Evolutionary conservation across 2,888 invertebrate genomes (phyloP), one percentile per base, ranked within the genome.

Genomic region (Latrodectus hesperus): DNA sequence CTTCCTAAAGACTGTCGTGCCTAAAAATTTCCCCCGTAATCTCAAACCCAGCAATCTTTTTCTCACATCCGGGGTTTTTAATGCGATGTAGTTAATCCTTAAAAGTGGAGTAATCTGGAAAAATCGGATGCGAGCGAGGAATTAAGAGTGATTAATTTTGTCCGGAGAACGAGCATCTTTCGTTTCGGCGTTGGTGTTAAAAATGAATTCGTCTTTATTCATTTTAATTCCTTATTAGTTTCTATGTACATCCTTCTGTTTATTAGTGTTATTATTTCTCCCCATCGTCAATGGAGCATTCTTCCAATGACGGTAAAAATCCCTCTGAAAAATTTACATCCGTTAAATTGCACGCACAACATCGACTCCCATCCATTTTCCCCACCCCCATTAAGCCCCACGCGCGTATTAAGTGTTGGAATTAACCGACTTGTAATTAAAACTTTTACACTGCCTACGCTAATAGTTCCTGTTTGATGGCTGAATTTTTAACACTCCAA

Each of bases 361-460:
- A 16, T 60, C 60, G 60, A 38, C 38, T 38, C 38, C 51, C 6
- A 9, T 51, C 55, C 10, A 55, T 55, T 55, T 74, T 55, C 38
- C 6, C 6, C 73, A n/a, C 53, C 55, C n/a, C 38, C 51, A 49
- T 60, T 71, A 49, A 51, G n/a, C 49, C n/a, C 51, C 71, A 0
- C 8, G 52, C 74, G 60, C n/a, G 38, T 38, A 38, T 38, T 1
- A 60, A 60, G 60, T 60, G 60, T 60, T 67, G 51, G 77, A 77
- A 77, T 53, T 77, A 68, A 77, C 68, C 53, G 22, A 52, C 68
- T 53, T 53, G 68, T 68, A 77, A 77, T 77, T 77, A 77, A 77
- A 77, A 77, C 53, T 77, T 68, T 22, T 26, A 65, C 17, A 38
- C n/a, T 52, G 14, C 14, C 38, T 14, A 51, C 52, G n/a, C 51